These are phyloP conservation scores for Falcunculus frontatus DNA, from an alignment of 2,113 vertebrate species.

Conservation along the genomic window DNA sequence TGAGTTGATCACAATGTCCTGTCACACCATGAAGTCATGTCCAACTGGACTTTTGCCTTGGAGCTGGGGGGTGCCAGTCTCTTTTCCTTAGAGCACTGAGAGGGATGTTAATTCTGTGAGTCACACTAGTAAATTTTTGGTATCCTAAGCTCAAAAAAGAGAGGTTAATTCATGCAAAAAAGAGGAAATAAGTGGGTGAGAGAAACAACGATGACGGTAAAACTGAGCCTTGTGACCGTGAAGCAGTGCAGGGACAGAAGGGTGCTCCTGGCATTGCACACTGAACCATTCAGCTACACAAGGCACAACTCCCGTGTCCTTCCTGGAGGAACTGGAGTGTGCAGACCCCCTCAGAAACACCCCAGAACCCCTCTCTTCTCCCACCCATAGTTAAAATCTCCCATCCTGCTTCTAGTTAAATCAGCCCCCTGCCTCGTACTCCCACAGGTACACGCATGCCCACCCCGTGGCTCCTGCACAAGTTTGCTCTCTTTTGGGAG, in stretches of 20 bases:
- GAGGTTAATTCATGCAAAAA: background rate
- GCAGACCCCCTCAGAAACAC: background rate
- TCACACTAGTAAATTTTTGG: background rate
- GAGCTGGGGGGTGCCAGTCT: background rate
- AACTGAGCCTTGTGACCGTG: background rate
- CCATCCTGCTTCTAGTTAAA: background rate
- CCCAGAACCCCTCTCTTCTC: background rate
- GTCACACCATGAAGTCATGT: background rate
- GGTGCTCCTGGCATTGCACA: background rate
- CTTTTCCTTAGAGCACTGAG: background rate
- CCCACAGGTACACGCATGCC: accelerated
- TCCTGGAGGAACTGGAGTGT: background rate
- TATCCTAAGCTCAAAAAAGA: background rate
- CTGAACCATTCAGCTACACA: accelerated
- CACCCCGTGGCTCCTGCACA: background rate
- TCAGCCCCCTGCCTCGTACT: accelerated
- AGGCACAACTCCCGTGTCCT: background rate
- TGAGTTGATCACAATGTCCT: accelerated
- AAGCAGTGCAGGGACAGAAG: background rate
- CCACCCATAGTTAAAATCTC: background rate
- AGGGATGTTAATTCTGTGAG: background rate
- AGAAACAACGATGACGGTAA: background rate
- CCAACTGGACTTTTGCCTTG: background rate
- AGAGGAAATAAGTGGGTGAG: background rate
- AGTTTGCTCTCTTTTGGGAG: background rate